Evolutionary conservation across 2,113 vertebrate genomes (phyloP), one percentile per base, ranked within the genome.

Genomic region (Peucedramus taeniatus): DNA sequence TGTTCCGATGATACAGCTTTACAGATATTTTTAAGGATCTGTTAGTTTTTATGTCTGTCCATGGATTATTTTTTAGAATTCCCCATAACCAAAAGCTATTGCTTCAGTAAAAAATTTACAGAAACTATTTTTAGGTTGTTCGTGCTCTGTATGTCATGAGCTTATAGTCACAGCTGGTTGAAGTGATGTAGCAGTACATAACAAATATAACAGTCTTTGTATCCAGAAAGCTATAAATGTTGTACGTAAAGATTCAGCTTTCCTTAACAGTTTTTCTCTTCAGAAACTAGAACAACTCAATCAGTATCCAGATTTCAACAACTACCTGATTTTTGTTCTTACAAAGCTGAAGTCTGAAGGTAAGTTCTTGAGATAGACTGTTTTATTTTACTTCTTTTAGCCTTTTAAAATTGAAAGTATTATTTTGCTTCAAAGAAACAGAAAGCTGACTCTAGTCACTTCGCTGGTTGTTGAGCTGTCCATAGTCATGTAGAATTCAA

Each of bases 201-300:
- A 40, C 1, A 61, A 9, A 19, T n/a, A 54, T 26, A 77, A 42
- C 64, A 70, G 2, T 84, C 21, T 56, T 35, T 47, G 10, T 87
- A 65, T 85, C 9, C 11, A n/a, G 39, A 76, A 92, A 57, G 9
- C 11, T 78, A 1, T 81, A 51, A 61, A 33, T 74, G 17, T 30
- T 63, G 2, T 45, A 6, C 83, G 12, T 40, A 6, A 89, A 72
- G 31, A 68, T 83, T 59, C 16, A 28, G 19, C 68, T 91, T 97
- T 98, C 98, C 98, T 99, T 98, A 98, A 98, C 98, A 93, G 82
- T 90, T 95, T 97, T 77, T 93, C 66, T 95, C 53, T 97, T 94
- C 98, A 99, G 99, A 99, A 99, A 99, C 98, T 99, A 79, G 99
- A 99, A 97, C 99, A 99, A 97, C 98, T 99, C 76, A 99, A 99